Evolutionary conservation across 2,888 invertebrate genomes (phyloP).

Genomic region (Idaea biselata): DNA sequence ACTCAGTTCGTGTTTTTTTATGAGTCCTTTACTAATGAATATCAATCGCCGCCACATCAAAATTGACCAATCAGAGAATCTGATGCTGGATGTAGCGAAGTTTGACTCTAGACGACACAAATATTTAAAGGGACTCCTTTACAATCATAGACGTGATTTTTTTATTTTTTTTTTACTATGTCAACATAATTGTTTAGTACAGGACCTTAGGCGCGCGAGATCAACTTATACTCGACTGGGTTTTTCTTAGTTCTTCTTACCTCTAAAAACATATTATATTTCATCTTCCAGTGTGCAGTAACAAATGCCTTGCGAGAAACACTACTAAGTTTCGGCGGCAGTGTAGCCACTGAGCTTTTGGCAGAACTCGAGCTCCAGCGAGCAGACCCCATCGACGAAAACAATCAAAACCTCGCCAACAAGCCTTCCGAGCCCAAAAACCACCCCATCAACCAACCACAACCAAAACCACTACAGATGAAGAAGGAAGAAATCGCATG

Average conservation of each 20-base stretch:
- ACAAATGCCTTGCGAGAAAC: slow-evolving; percentile 74
- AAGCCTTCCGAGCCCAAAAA: slow-evolving; percentile 44
- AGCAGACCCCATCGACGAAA: slow-evolving; percentile 36
- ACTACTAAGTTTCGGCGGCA: slow-evolving; percentile 69
- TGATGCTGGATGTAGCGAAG: too few species aligned
- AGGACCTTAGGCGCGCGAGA: too few species aligned
- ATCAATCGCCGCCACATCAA: too few species aligned
- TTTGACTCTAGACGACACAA: too few species aligned
- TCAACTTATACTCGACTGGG: neutral
- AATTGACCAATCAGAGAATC: too few species aligned
- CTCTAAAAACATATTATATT: slow-evolving; percentile 1
- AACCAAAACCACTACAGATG: slow-evolving; percentile 9
- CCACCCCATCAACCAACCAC: slow-evolving; percentile 12
- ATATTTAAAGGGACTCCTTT: too few species aligned
- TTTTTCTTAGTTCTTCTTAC: neutral
- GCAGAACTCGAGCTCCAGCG: slow-evolving; percentile 49
- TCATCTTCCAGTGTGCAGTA: slow-evolving; percentile 58
- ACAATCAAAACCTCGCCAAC: slow-evolving; percentile 51
- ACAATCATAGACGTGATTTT: too few species aligned
- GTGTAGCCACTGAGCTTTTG: slow-evolving; percentile 55
- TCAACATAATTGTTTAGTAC: too few species aligned
- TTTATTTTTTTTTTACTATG: too few species aligned
- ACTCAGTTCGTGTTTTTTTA: too few species aligned
- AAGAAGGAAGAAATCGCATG: slow-evolving; percentile 9
- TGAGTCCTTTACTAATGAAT: too few species aligned